Base-by-base conservation (phyloP, 1,140 invertebrate species). In the Magallana ariakensis region DNA sequence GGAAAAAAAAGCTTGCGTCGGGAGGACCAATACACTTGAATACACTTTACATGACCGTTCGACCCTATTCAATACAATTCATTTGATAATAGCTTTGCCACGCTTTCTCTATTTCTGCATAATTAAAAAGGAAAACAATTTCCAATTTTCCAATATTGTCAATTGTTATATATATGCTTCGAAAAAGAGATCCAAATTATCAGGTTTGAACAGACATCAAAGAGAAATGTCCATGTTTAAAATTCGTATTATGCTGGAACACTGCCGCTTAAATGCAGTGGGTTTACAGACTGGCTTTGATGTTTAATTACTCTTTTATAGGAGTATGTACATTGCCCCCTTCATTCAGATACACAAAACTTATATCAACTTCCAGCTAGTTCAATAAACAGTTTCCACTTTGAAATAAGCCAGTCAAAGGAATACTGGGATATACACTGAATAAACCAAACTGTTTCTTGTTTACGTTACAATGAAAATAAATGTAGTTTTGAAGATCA, bases 271-370 rank as follows among this genome's bases (percentile, higher is more conserved):
- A 75, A 75, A 75, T 75, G 66, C 66, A 33, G 66, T 75, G 66
- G 66, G 19, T 26, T 75, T 26, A 75, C 66, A 75, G 66, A 75
- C 66, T 2, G 22, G 22, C 66, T 75, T 75, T 75, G 66, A 75
- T 75, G 66, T 75, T 75, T 75, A 75, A 75, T 75, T 75, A 75
- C 66, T 75, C 66, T 75, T 75, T 75, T 75, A 75, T 75, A 26
- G 66, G 66, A 22, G 19, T 75, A 75, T 75, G 66, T 75, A 75
- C 66, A 75, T 75, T 75, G 66, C 66, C 66, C 66, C 66, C 66
- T 75, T 75, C 66, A 75, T 75, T 75, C 66, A 75, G 66, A 75
- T 75, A 75, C 66, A 75, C 66, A 75, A 75, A 75, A 75, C 66
- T 26, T 75, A 33, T 75, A 75, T 75, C 66, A 75, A 75, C 66